A percentile compares a stretch with the other conserved stretches of the same genome.
phyloP scores from a whole-genome alignment of 2,113 vertebrate species.

The Burhinus bistriatus region DNA sequence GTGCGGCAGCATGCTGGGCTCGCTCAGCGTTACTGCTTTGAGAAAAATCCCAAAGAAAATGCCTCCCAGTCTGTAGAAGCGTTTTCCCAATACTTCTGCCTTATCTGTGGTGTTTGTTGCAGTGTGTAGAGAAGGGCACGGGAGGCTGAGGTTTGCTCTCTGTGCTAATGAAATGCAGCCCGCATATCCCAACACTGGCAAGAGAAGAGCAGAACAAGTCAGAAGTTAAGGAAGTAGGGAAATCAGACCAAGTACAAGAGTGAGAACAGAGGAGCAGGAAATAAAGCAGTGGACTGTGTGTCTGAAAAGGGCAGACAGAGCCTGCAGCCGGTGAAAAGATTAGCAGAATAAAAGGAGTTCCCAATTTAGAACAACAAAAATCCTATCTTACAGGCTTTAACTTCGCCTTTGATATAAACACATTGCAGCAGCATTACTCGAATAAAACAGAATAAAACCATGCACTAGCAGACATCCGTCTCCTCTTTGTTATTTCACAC shows the following conservation, averaged over 20 bases:
- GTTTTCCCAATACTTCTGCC: neutral
- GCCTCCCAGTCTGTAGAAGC: neutral
- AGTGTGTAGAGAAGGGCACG: neutral
- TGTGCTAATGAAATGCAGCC: constrained; percentile 62
- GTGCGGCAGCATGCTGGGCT: rapidly evolving
- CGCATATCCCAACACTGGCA: constrained; percentile 55
- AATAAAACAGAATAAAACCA: neutral
- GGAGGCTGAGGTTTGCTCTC: neutral
- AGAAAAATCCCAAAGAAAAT: neutral
- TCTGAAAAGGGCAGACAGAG: constrained; percentile 54
- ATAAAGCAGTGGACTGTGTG: constrained; percentile 45
- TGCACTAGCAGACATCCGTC: neutral
- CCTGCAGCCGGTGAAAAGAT: constrained; percentile 51
- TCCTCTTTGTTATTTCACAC: neutral
- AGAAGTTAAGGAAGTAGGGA: constrained; percentile 65
- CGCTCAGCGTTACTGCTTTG: neutral
- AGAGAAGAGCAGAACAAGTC: constrained; percentile 54
- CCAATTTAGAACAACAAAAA: constrained; percentile 28
- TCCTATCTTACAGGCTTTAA: constrained; percentile 12
- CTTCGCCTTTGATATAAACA: constrained; percentile 20
- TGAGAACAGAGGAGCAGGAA: constrained; percentile 60
- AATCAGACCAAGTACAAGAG: constrained; percentile 58
- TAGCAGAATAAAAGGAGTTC: constrained; percentile 49
- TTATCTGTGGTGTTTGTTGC: neutral
- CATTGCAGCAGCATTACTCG: neutral